Base-by-base conservation (phyloP, 2,888 invertebrate genomes). In the Stramonita haemastoma region DNA sequence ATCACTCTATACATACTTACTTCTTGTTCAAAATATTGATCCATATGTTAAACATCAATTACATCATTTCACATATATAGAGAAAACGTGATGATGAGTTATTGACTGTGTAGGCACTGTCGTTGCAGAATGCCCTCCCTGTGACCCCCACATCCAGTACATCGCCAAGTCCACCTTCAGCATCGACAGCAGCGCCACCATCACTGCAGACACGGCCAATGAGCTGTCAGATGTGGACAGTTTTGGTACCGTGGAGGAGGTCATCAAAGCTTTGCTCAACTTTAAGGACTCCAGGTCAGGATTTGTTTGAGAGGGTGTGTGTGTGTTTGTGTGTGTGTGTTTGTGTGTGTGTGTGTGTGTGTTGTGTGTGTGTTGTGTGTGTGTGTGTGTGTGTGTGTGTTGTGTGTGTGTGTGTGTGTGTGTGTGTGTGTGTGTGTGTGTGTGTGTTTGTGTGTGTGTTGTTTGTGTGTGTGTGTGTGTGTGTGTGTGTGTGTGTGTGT, bases 211-310 rank as follows among this genome's bases (percentile, higher is more conserved):
- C 90, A 91, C 94, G 90, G 89, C 92, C 91, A 91, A 93, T 34
- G 91, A 91, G 85, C 92, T 94, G 66, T 93, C 93, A 17, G 95
- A 95, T 89, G 93, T 94, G 36, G 95, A 95, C 86, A 92, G 93
- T 19, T 92, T 94, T 46, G 92, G 93, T 85, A 94, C 94, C 60
- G 93, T 95, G 15, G 95, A 95, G 19, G 98, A 98, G 94, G 97
- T 98, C 84, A 98, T 98, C 93, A 98, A 98, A 96, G 98, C 98
- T 0, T 96, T 99, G 86, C 97, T 99, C 77, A 98, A 98, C 95
- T 99, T 98, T 96, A 97, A 99, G 73, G 97, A 98, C 0, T 98
- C 98, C 86, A 96, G 96, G 96, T 96, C 89, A 88, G 90, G 11
- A 26, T 32, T n/a, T 22, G n/a, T 73, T 73, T 73, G 46, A n/a